These are phyloP conservation scores for Babyrousa celebensis DNA, from an alignment of 2,797 vertebrate species.

Conservation along the genomic window DNA sequence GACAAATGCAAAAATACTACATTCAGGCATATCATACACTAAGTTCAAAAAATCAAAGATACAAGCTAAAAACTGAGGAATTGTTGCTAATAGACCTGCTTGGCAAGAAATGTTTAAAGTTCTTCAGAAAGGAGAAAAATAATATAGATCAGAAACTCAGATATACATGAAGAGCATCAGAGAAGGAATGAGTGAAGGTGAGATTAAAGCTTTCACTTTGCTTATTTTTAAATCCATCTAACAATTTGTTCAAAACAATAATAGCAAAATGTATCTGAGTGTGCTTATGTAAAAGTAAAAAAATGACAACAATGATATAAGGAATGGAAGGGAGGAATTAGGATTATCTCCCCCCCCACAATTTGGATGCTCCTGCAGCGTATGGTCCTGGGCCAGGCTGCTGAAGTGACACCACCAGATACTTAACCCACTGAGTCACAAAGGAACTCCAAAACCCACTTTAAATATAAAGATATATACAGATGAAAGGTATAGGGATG, in stretches of 20 bases:
- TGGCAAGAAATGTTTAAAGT: not conserved
- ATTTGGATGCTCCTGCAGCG: too few relatives aligned
- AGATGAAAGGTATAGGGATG: not conserved
- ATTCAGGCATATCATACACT: not conserved
- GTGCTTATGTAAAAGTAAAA: not conserved
- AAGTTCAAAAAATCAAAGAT: constrained; percentile 3
- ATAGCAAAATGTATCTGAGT: not conserved
- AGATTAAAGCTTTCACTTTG: not conserved
- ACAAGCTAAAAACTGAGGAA: not conserved
- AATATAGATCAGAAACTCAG: not conserved
- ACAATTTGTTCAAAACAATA: not conserved
- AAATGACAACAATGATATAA: not conserved
- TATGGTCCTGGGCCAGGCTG: too few relatives aligned
- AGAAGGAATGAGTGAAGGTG: not conserved
- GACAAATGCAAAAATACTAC: not conserved
- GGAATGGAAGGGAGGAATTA: not conserved
- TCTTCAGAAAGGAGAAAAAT: not conserved
- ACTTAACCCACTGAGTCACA: too few relatives aligned
- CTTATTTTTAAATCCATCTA: not conserved
- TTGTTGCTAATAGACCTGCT: not conserved
- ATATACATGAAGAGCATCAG: not conserved
- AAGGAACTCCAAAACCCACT: not conserved
- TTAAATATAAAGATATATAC: constrained; percentile 2
- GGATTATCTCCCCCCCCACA: too few relatives aligned
- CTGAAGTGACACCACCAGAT: too few relatives aligned